Conservation (phyloP, 2,113 vertebrate genomes). For the Amphiprion percula region DNA sequence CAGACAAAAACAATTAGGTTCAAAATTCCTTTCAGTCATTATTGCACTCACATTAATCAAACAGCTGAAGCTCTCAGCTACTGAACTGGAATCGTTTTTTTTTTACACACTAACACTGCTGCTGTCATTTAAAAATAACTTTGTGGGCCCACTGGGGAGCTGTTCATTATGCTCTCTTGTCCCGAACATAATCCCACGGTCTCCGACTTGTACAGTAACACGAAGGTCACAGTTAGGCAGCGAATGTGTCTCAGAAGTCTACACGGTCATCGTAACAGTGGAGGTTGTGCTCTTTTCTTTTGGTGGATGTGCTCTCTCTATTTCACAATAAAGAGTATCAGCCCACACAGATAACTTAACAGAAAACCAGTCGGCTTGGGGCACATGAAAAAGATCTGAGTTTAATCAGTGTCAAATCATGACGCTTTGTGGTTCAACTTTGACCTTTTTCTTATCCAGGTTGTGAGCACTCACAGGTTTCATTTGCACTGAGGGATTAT, state of each 20-base stretch:
- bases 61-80: neutral
- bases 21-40: neutral
- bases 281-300: slow-evolving; percentile 3
- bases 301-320: neutral
- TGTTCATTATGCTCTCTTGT: neutral
- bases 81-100: neutral
- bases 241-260: neutral
- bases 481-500: neutral
- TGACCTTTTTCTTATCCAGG: neutral
- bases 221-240: neutral
- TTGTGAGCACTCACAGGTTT: neutral
- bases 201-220: slow-evolving; percentile 6
- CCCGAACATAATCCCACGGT: slow-evolving; percentile 1
- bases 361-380: neutral
- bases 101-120: neutral
- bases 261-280: neutral
- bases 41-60: slow-evolving; percentile 13
- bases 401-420: neutral
- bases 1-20: slow-evolving; percentile 16
- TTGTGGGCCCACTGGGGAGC: neutral
- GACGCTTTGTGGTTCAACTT: neutral
- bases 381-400: neutral
- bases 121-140: slow-evolving; percentile 17
- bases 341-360: slow-evolving; percentile 16
- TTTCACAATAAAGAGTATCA: neutral